Evolutionary conservation across 92 coral and sea anemone genomes (phyloP), one percentile per base, ranked within the genome.

Genomic region (Isaurus tuberculatus): DNA sequence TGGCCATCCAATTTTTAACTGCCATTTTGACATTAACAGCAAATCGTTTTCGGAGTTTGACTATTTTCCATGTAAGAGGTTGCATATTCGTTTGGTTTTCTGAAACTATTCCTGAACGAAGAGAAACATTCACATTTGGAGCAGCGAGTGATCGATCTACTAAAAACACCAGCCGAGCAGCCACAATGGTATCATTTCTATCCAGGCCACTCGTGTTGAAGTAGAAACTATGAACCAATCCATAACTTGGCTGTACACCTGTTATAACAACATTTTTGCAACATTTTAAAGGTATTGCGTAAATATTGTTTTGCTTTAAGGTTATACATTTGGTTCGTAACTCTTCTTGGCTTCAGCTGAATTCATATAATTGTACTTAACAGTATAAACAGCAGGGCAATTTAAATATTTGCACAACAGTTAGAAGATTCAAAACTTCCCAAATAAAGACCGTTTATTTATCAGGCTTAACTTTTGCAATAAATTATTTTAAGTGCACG

Each of bases 191-290:
- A 31, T 58, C 22, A 58, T 17, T 58, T 42, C 17, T 16, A 33
- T 8, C 26, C 32, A 77, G 16, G 32, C 58, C 82, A 6, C 69
- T 77, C 25, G 69, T 77, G 33, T 77, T 77, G 70, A 77, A 77
- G 48, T 34, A 11, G 25, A 58, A 77, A 7, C 22, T 63, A 17
- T 63, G 15, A 0, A 65, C 82, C n/a, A 19, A 14, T 13, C 43
- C 23, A 34, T 15, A 28, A 19, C 29, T 11, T 0, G 25, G 10
- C 51, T 77, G 70, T 25, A 42, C 55, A 40, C 82, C 82, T 77
- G 68, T 36, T 71, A 55, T 49, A n/a, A 28, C 10, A 27, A 23
- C 33, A 77, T 2, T 22, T 15, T 19, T 46, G 30, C 9, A 1
- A 68, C 27, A 19, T 69, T 34, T 69, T 17, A 8, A 5, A 2